A percentile compares a stretch with the other conserved stretches of the same genome.
Conservation (phyloP, 2,113 vertebrate genomes). For the Blennius ocellaris region DNA sequence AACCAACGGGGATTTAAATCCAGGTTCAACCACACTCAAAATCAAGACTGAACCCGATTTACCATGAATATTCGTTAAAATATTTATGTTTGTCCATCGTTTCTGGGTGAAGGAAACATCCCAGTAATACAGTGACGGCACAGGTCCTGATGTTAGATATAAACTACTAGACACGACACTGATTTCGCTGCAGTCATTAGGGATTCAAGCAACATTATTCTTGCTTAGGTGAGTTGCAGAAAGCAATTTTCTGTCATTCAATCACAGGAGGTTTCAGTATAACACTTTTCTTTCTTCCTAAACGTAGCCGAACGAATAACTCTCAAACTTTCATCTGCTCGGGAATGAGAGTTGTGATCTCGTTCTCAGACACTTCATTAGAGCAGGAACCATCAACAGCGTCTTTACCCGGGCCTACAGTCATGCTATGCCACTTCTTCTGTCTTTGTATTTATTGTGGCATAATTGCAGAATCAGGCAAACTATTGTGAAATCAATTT, state of each 20-base stretch:
- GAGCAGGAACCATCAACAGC: conserved; percentile 1
- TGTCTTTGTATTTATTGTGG: conserved; percentile 17
- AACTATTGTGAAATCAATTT: conserved; percentile 50
- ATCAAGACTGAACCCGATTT: too few species aligned
- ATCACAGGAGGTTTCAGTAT: neutral
- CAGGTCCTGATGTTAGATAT: too few species aligned
- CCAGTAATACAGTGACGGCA: too few species aligned
- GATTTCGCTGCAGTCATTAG: too few species aligned
- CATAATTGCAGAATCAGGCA: conserved; percentile 39
- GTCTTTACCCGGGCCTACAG: neutral
- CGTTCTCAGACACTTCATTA: neutral
- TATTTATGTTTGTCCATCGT: too few species aligned
- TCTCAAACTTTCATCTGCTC: neutral
- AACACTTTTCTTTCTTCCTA: neutral
- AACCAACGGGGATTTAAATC: too few species aligned
- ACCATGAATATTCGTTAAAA: too few species aligned
- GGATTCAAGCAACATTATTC: neutral
- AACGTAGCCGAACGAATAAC: neutral
- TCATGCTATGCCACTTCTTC: neutral
- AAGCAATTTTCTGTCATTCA: neutral
- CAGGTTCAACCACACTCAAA: too few species aligned
- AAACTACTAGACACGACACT: too few species aligned
- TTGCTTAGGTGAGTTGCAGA: neutral
- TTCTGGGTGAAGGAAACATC: too few species aligned
- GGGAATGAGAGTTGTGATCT: neutral